Conservation (phyloP, 2,888 invertebrate genomes). For the Drosophila buzzatii region DNA sequence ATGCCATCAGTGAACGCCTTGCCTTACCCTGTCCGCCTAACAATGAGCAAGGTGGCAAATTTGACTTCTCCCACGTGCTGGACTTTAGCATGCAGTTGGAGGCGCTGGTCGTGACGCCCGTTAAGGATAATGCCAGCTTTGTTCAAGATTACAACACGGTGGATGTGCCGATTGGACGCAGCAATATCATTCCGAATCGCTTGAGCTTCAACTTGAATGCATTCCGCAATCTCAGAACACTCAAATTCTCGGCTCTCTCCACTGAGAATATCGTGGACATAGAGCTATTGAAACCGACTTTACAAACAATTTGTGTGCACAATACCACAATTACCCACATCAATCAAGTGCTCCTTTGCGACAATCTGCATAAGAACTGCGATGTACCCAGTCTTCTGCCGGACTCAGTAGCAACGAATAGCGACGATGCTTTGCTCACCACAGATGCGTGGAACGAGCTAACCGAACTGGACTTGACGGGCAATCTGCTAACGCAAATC, state of each 20-base stretch:
- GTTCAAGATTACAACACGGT: slow-evolving; percentile 82
- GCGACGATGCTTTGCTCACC: slow-evolving; percentile 31
- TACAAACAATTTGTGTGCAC: slow-evolving; percentile 85
- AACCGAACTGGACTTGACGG: slow-evolving; percentile 90
- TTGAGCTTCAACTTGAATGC: slow-evolving; percentile 92
- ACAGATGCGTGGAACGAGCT: slow-evolving; percentile 88
- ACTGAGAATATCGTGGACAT: slow-evolving; percentile 89
- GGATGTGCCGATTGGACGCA: slow-evolving; percentile 89
- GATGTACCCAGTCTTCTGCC: slow-evolving; percentile 67
- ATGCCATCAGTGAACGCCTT: slow-evolving; percentile 95
- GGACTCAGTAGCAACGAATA: slow-evolving; percentile 24
- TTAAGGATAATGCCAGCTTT: slow-evolving; percentile 75
- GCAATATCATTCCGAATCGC: slow-evolving; percentile 93
- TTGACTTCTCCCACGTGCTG: slow-evolving; percentile 95
- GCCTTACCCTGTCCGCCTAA: slow-evolving; percentile 94
- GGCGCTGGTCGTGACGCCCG: slow-evolving; percentile 84
- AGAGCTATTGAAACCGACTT: slow-evolving; percentile 83
- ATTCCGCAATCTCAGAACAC: slow-evolving; percentile 91
- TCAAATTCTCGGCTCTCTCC: slow-evolving; percentile 90
- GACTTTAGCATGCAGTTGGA: slow-evolving; percentile 94
- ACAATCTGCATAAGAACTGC: slow-evolving; percentile 90
- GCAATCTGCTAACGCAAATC: slow-evolving; percentile 91
- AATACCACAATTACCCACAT: slow-evolving; percentile 86
- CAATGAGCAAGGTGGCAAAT: slow-evolving; percentile 91
- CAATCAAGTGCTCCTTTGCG: slow-evolving; percentile 93